phyloP scores from a whole-genome alignment of 2,113 vertebrate genomes.

The Setophaga petechia region DNA sequence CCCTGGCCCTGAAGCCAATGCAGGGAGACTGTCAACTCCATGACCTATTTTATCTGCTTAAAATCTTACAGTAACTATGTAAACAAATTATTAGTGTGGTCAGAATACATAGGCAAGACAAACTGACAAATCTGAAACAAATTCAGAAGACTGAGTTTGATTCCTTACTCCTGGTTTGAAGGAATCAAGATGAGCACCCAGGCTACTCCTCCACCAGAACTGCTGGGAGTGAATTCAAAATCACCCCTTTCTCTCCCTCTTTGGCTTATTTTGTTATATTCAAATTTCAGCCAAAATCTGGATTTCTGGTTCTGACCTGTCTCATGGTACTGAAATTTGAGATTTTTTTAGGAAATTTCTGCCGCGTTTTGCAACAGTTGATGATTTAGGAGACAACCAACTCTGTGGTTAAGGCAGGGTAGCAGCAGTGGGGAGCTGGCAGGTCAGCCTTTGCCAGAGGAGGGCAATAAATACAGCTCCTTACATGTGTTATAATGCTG shows the following conservation, averaged over 20 bases:
- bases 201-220: neutral
- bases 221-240: fast-evolving
- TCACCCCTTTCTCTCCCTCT: neutral
- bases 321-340: neutral
- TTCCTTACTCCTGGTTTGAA: neutral
- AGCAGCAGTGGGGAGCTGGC: neutral
- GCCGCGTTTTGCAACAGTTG: neutral
- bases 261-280: neutral
- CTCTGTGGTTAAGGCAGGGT: neutral
- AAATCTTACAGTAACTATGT: neutral
- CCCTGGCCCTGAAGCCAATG: neutral
- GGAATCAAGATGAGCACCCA: neutral
- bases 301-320: neutral
- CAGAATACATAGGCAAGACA: neutral
- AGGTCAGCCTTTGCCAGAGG: neutral
- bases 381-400: neutral
- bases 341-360: neutral
- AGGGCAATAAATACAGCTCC: neutral
- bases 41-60: neutral
- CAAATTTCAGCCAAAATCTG: neutral
- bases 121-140: neutral
- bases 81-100: neutral
- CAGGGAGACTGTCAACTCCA: neutral
- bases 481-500: neutral
- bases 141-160: neutral